A percentile compares a stretch with the other conserved stretches of the same genome.
Conservation (phyloP, 1,140 invertebrate genomes). For the Procambarus clarkii region DNA sequence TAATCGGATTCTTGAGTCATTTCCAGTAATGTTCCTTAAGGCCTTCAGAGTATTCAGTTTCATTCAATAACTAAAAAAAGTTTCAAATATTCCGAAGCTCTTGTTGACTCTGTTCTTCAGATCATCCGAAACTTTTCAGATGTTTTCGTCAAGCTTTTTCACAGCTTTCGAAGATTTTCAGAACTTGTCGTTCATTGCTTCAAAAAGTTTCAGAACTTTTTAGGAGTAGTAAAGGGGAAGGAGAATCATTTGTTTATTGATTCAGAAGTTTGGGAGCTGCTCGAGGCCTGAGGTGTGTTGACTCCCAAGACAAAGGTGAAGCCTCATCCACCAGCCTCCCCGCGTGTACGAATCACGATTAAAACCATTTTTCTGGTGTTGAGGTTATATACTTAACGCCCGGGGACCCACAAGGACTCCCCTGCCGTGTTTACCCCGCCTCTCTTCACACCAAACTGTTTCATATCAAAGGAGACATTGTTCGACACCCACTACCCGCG, state of each 20-base stretch:
- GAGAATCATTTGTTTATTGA: conserved; percentile 41
- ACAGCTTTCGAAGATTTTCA: neutral
- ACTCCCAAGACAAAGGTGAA: conserved; percentile 56
- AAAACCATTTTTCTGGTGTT: conserved; percentile 30
- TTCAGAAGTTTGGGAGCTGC: conserved; percentile 43
- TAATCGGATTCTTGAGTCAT: neutral
- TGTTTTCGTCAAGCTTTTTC: neutral
- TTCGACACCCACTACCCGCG: neutral
- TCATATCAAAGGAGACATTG: neutral
- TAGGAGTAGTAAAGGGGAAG: neutral
- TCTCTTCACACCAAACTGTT: neutral
- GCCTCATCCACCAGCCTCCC: neutral
- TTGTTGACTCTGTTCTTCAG: neutral
- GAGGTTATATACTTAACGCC: conserved; percentile 24
- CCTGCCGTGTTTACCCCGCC: neutral
- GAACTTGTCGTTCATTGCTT: neutral
- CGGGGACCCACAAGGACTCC: neutral
- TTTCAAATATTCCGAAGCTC: neutral
- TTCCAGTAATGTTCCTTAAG: neutral
- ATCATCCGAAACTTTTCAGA: neutral
- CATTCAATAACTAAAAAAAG: neutral
- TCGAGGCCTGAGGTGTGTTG: conserved; percentile 37
- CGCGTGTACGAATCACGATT: conserved; percentile 45
- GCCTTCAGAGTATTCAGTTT: neutral
- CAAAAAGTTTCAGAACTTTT: conserved; percentile 17